Base-by-base conservation (phyloP, 2,888 invertebrate genomes). In the Lepetodrilus schrolli region DNA sequence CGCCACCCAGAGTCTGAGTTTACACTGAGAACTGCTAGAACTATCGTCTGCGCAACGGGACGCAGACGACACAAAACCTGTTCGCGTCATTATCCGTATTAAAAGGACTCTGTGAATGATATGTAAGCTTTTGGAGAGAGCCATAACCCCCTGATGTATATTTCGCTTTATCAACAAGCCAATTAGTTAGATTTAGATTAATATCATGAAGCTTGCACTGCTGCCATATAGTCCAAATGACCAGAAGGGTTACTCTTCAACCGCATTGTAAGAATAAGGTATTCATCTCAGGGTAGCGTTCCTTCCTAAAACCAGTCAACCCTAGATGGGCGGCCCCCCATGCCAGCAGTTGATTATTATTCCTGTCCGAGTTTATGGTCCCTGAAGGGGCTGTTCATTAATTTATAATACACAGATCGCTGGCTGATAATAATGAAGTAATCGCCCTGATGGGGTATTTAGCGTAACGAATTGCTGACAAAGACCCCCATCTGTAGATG, bases 11-110 rank as follows among this genome's bases (percentile, higher is more conserved):
- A 21, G 68, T 34, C 47, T 30, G 20, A 47, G 72, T 72, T 72
- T 72, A 48, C 66, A 72, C 48, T 66, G 34, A 72, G 36, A 72
- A n/a, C 65, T 72, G 72, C 17, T 37, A 72, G 49, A 72, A 21
- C 66, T 43, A 72, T 72, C 66, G 66, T 36, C 65, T 30, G 48
- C 72, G 7, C 72, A n/a, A 23, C 66, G 51, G 72, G 72, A 72
- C 20, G 66, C 47, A 38, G 72, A 65, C 72, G 65, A 72, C 72
- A 65, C 34, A 34, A 36, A 38, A 43, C 72, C 38, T 65, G 49
- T 21, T 51, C 37, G 51, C 37, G 38, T 37, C 51, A 51, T 70
- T 70, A 70, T 37, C 26, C 13, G 48, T 48, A 70, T 51, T 51
- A 51, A 48, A 49, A 20, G 70, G 68, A 68, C 17, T 68, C 23